Conservation (phyloP, 1,140 invertebrate genomes). For the Halictus rubicundus region DNA sequence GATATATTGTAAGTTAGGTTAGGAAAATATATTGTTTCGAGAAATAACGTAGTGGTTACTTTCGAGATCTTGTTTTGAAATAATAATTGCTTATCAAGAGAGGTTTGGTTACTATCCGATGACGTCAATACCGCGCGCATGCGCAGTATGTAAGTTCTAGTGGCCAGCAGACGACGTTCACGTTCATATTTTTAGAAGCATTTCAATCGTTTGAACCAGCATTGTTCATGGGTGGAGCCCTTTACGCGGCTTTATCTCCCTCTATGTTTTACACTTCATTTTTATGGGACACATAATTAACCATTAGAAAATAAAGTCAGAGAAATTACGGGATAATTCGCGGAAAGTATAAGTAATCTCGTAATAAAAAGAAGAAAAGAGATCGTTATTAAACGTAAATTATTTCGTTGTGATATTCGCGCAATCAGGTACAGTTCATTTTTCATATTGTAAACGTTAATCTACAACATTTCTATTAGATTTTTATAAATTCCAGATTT, state of each 20-base stretch:
- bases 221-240: neutral
- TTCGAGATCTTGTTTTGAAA: neutral
- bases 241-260: neutral
- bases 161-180: conserved; percentile 66
- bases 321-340: neutral
- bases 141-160: conserved; percentile 48
- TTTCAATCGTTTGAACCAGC: conserved; percentile 42
- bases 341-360: neutral
- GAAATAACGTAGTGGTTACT: neutral
- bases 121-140: conserved; percentile 73
- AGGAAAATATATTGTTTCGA: neutral
- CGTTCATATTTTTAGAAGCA: conserved; percentile 68
- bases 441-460: neutral
- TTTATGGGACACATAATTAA: neutral
- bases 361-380: neutral
- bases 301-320: neutral
- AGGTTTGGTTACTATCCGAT: conserved; percentile 17
- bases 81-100: neutral
- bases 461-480: no score
- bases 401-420: neutral
- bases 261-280: neutral
- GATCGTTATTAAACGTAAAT: neutral
- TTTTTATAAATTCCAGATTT: no score
- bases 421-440: no score
- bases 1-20: neutral